Percentiles rank a stretch among this genome's conserved stretches.
Conservation (phyloP, 2,113 vertebrate genomes). For the Strix uralensis region DNA sequence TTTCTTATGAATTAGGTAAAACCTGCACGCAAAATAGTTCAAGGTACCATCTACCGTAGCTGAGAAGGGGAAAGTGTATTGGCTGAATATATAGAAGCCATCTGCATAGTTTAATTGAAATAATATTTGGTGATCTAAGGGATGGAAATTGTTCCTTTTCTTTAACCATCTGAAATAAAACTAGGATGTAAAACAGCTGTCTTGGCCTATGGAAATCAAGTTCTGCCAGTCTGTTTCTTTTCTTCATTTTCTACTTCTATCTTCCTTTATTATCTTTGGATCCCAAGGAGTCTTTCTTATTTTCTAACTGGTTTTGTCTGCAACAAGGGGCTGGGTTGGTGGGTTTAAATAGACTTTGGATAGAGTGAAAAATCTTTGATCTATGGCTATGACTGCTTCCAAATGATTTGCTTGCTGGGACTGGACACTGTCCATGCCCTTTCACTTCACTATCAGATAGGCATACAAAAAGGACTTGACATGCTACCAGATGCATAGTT, state of each 20-base stretch:
- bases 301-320: conserved; percentile 78
- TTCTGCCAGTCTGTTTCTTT: conserved; percentile 77
- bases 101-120: conserved; percentile 68
- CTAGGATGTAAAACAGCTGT: conserved; percentile 76
- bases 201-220: conserved; percentile 70
- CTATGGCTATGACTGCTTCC: conserved; percentile 84
- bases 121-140: conserved; percentile 73
- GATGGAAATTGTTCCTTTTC: conserved; percentile 68
- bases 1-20: conserved; percentile 23
- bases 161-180: conserved; percentile 70
- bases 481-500: conserved; percentile 80
- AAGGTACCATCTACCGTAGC: background rate
- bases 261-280: conserved; percentile 83
- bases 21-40: background rate
- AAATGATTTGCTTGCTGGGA: conserved; percentile 88
- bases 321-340: conserved; percentile 66
- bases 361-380: conserved; percentile 89
- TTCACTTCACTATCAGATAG: conserved; percentile 84
- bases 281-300: conserved; percentile 80
- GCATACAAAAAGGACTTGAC: conserved; percentile 74
- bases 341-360: conserved; percentile 74
- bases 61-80: conserved; percentile 13
- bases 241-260: conserved; percentile 76
- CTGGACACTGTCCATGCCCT: conserved; percentile 89
- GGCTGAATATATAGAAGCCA: conserved; percentile 49